Percentiles rank a stretch among this genome's conserved stretches.
Evolutionary conservation across 1,140 invertebrate species (phyloP).

Genomic region (Temnothorax curvispinosus): DNA sequence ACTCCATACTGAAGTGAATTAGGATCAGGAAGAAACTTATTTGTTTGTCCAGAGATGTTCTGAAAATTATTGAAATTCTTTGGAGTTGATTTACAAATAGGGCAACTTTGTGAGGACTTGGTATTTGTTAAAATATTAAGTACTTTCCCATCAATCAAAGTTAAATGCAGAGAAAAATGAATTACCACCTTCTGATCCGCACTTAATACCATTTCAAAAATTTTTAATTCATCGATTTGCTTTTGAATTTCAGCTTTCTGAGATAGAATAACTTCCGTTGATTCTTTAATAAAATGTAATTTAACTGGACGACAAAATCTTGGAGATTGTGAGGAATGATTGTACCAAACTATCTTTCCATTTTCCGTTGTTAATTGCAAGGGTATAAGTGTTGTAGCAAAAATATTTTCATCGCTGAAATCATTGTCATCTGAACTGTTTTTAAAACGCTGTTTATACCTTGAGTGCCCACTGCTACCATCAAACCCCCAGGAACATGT

Average conservation of each 20-base stretch:
- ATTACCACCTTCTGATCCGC: too few relatives aligned
- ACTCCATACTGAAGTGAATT: too few relatives aligned
- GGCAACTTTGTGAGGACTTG: too few relatives aligned
- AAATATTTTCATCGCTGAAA: neutral
- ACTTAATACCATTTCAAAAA: too few relatives aligned
- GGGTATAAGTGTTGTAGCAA: neutral
- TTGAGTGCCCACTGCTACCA: constrained; percentile 27
- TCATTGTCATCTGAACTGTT: too few relatives aligned
- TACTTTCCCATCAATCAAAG: too few relatives aligned
- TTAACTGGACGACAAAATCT: constrained; percentile 6
- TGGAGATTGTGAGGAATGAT: neutral
- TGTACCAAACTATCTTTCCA: constrained; percentile 36
- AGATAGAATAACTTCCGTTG: constrained; percentile 3
- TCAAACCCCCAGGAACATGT: constrained; percentile 31
- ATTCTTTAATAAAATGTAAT: constrained; percentile 3
- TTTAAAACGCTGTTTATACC: neutral
- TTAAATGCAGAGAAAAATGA: too few relatives aligned
- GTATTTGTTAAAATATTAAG: too few relatives aligned
- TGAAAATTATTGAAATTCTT: too few relatives aligned
- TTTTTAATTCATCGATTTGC: neutral
- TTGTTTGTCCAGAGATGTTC: too few relatives aligned
- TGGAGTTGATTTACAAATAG: too few relatives aligned
- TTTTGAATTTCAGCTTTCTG: constrained; percentile 24
- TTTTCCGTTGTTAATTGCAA: neutral
- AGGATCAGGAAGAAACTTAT: too few relatives aligned